Base-by-base conservation (phyloP, 2,113 vertebrate genomes). In the Carassius gibelio region DNA sequence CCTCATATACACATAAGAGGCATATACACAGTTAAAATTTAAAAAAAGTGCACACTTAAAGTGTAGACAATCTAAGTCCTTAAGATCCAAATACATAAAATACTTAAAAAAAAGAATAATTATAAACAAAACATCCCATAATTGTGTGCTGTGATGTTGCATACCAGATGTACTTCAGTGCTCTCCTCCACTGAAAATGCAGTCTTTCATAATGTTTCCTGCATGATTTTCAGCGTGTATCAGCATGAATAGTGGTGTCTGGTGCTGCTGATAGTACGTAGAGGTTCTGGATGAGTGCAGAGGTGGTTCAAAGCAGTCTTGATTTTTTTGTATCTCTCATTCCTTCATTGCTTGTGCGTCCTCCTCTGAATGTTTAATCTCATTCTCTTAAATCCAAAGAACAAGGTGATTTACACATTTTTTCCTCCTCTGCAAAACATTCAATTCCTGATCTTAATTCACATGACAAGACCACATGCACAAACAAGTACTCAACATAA, bases 301-400 rank as follows among this genome's bases (percentile, higher is more conserved):
- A 90, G 71, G 93, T 82, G 76, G 92, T 88, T 48, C 79, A 84
- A 84, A 91, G 86, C 89, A 91, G 90, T 88, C 88, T 90, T 84
- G 86, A 82, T 89, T 93, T 86, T 42, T 87, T 87, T 50, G 93
- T 91, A 74, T 88, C 72, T 88, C 92, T 92, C 82, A 87, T 83
- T 90, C 91, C 88, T 93, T 90, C 85, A 90, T 88, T 77, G 90
- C 91, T 6, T 88, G 90, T 69, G 94, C 21, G 42, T 68, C 48
- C 78, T 82, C 57, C 59, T 86, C 45, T 61, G 82, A 68, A n/a
- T 64, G 57, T 50, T 48, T 57, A 5, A 64, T 45, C 79, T 62
- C 21, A 72, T 38, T 72, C 38, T 72, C 38, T 45, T 17, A 15
- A 75, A 75, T 15, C n/a, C 13, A 75, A 23, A 75, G 8, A 14